phyloP scores from a whole-genome alignment of 2,888 invertebrate species.

The Parthenolecanium corni region DNA sequence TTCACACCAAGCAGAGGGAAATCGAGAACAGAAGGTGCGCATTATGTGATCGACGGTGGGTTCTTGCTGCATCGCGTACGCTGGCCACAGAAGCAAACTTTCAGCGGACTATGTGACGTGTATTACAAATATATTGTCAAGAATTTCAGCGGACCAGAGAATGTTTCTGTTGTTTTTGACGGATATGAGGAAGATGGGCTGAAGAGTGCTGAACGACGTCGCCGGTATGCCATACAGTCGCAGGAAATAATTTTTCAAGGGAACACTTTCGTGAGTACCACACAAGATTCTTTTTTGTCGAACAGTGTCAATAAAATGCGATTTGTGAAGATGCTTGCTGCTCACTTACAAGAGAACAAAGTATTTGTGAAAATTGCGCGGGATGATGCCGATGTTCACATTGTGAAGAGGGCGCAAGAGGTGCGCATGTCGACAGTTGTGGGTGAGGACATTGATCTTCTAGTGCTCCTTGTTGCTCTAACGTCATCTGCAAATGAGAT shows the following conservation, averaged over 20 bases:
- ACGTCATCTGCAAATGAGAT: neutral
- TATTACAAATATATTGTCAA: neutral
- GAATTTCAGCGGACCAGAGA: neutral
- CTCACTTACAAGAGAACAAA: conserved; percentile 25
- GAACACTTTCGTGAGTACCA: conserved; percentile 14
- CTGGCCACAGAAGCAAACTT: neutral
- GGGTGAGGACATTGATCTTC: conserved; percentile 34
- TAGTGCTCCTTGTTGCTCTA: conserved; percentile 32
- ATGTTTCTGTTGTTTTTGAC: neutral
- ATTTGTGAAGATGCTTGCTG: conserved; percentile 34
- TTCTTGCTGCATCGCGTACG: conserved; percentile 26
- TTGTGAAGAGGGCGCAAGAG: conserved; percentile 29
- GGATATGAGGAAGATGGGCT: too few relatives aligned
- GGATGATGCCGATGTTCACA: conserved; percentile 33
- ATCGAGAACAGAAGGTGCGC: neutral
- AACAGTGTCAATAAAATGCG: conserved; percentile 32
- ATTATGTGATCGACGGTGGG: conserved; percentile 35
- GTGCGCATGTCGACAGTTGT: conserved; percentile 29
- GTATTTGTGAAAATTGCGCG: conserved; percentile 32
- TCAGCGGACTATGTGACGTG: neutral
- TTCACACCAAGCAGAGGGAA: neutral
- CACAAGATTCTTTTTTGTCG: conserved; percentile 34
- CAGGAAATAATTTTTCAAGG: conserved; percentile 29
- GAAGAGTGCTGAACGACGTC: conserved; percentile 11
- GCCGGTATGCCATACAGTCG: conserved; percentile 17